Evolutionary conservation across 2,888 invertebrate species (phyloP).

Genomic region (Eilema griseolum): DNA sequence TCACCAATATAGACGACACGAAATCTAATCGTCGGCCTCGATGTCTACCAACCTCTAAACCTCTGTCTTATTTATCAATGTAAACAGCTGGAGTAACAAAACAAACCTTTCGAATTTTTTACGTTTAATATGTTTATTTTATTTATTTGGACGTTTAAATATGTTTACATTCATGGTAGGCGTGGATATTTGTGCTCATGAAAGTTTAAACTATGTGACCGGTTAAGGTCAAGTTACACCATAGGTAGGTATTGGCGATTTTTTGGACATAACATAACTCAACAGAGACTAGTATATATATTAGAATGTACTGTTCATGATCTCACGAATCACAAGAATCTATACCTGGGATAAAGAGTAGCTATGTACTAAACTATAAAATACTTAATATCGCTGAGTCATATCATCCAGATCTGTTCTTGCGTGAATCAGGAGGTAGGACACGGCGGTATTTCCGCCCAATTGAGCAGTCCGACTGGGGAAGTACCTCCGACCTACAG

Average conservation of each 20-base stretch:
- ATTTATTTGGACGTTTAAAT: slow-evolving; percentile 14
- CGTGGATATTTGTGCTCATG: background rate
- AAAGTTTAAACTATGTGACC: background rate
- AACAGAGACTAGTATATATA: background rate
- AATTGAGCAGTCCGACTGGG: too few relatives aligned
- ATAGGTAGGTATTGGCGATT: background rate
- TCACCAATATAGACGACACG: background rate
- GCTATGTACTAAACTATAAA: background rate
- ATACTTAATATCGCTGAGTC: too few relatives aligned
- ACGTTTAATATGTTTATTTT: slow-evolving; percentile 24
- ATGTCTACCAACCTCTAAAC: background rate
- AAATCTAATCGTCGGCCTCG: background rate
- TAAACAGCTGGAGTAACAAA: slow-evolving; percentile 31
- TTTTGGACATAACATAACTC: background rate
- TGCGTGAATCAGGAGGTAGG: too few relatives aligned
- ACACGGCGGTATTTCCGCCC: too few relatives aligned
- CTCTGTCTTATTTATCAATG: background rate
- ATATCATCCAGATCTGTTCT: background rate
- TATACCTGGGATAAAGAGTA: background rate
- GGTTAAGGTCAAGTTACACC: background rate
- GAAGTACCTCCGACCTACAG: too few relatives aligned
- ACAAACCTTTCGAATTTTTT: slow-evolving; percentile 44
- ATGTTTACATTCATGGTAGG: slow-evolving; percentile 45
- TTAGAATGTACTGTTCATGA: background rate
- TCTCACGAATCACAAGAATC: background rate